Percentiles rank a stretch among this genome's conserved stretches.
These are phyloP conservation scores for Alentia gelatinosa DNA, from an alignment of 2,888 invertebrate genomes.

Conservation along the genomic window DNA sequence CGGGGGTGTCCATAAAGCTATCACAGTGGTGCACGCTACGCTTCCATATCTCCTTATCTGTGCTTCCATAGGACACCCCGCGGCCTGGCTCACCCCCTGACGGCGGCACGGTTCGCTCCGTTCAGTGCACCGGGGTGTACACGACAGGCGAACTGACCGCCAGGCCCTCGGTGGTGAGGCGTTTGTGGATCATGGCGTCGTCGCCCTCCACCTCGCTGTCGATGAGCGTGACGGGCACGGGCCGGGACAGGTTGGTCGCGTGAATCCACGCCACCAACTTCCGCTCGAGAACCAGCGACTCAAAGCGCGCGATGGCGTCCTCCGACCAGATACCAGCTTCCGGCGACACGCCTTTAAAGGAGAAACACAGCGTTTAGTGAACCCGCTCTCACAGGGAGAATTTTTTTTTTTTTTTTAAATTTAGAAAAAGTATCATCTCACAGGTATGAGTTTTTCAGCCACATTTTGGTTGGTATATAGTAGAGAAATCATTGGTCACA, in stretches of 20 bases:
- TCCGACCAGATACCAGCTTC: constrained; percentile 28
- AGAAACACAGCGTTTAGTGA: no score
- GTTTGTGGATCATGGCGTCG: background rate
- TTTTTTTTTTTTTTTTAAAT: no score
- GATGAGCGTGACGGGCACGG: background rate
- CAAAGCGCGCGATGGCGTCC: background rate
- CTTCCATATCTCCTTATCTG: no score
- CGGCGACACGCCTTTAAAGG: background rate
- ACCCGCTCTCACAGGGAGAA: no score
- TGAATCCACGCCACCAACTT: background rate
- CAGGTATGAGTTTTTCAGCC: no score
- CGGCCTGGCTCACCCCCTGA: no score
- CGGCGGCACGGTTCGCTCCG: background rate
- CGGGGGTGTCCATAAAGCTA: no score
- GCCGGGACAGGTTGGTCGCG: background rate
- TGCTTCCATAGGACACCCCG: no score
- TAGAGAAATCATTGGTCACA: no score
- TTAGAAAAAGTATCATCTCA: no score
- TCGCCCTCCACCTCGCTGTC: background rate
- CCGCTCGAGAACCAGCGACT: background rate
- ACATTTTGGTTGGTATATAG: no score
- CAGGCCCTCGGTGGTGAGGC: background rate
- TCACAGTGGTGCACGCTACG: no score
- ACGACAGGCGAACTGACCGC: background rate
- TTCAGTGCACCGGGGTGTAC: background rate